phyloP scores from a whole-genome alignment of 2,797 vertebrate species.

The Pseudomugil tenellus region DNA sequence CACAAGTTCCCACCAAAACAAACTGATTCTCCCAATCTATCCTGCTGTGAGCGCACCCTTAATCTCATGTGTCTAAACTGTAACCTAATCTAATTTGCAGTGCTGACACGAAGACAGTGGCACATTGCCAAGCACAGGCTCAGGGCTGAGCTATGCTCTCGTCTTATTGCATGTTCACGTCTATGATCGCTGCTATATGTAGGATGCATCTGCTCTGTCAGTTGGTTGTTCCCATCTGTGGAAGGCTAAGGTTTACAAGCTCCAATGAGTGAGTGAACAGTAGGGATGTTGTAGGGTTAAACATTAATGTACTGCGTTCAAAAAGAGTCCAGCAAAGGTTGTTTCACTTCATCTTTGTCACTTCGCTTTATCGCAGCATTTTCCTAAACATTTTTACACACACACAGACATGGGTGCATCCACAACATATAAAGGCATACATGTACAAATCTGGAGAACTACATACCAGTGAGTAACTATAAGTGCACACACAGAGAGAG shows the following conservation, averaged over 20 bases:
- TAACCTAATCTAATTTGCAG: background rate
- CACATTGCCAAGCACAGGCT: background rate
- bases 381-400: constrained; percentile 19
- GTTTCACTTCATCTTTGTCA: background rate
- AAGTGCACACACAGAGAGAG: constrained; percentile 23
- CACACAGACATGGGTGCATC: background rate
- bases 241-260: background rate
- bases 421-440: constrained; percentile 13
- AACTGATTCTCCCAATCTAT: background rate
- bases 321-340: background rate
- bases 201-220: background rate
- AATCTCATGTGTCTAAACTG: background rate
- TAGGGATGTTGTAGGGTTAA: no score
- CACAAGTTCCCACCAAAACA: background rate
- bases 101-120: background rate
- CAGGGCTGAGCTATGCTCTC: background rate
- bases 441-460: constrained; percentile 16
- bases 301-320: background rate
- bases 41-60: background rate
- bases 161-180: background rate
- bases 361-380: constrained; percentile 33
- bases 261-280: background rate
- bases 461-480: constrained; percentile 11
- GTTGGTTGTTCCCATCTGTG: background rate
- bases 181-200: background rate